Evolutionary conservation across 2,888 invertebrate genomes (phyloP).

Genomic region (Hirtodrosophila trivittata): DNA sequence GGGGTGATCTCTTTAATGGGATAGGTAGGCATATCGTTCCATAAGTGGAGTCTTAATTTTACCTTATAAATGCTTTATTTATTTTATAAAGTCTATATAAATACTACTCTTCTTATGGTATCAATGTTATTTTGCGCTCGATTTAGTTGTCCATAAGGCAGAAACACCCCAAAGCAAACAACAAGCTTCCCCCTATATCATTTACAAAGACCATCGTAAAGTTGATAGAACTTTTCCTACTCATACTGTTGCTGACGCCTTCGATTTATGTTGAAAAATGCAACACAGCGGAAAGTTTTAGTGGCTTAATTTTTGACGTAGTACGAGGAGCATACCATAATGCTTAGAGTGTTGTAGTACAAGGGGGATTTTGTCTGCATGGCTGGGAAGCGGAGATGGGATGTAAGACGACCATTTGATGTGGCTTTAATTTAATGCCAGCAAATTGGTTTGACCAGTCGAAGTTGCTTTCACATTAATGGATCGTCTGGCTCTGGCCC

Average conservation of each 20-base stretch:
- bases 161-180: constrained; percentile 37
- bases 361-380: neutral
- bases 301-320: constrained; percentile 49
- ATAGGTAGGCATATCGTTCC: too few relatives aligned
- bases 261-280: constrained; percentile 68
- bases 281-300: constrained; percentile 65
- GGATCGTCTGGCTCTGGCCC: constrained; percentile 1
- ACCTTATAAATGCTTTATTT: too few relatives aligned
- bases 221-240: constrained; percentile 35
- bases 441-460: constrained; percentile 74
- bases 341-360: too few relatives aligned
- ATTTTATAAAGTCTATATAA: too few relatives aligned
- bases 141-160: constrained; percentile 52
- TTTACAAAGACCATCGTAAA: constrained; percentile 35
- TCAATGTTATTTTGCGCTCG: constrained; percentile 54
- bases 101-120: constrained; percentile 6
- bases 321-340: too few relatives aligned
- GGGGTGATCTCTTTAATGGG: too few relatives aligned
- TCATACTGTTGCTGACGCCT: constrained; percentile 59
- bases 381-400: neutral
- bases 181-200: constrained; percentile 34
- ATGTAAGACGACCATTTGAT: constrained; percentile 44
- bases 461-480: constrained; percentile 31
- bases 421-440: constrained; percentile 68
- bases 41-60: too few relatives aligned